Evolutionary conservation across 2,113 vertebrate genomes (phyloP), one percentile per base, ranked within the genome.

Genomic region (Entomyzon cyanotis): DNA sequence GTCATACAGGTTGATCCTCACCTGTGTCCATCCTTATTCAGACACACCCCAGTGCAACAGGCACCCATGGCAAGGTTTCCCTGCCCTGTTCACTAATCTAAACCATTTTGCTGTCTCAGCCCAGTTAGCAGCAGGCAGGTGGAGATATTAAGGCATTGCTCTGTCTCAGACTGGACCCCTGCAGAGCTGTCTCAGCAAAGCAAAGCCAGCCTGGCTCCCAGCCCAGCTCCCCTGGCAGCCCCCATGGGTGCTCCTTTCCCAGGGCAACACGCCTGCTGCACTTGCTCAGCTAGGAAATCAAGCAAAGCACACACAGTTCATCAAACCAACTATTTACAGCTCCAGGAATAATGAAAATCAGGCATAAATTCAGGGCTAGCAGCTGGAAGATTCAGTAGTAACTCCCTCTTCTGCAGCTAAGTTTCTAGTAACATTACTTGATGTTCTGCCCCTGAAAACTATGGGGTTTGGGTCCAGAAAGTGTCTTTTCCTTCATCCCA

Each of bases 141-240:
- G 30, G 47, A 16, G 16, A 44, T 25, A 78, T 59, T 59, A 56
- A 87, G 69, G 52, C 30, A 17, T 30, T 19, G 28, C 24, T 42
- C 2, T 8, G 14, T 84, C 89, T 94, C 81, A 93, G 76, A 23
- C 33, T 68, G 1, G 2, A 63, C 13, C n/a, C 60, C 65, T 44
- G 70, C 74, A 67, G 87, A 55, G 69, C 69, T 64, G 44, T n/a
- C 68, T 89, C 42, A 56, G 59, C 25, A 33, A 15, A 74, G 56
- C 30, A 37, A 42, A 63, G 9, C 11, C 33, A 18, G 77, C n/a
- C 35, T 74, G 86, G 76, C 5, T 0, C 77, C 31, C 55, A 62
- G 60, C 46, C 63, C 0, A 0, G 68, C 68, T 83, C 30, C 78
- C 64, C 52, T 49, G 0, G 0, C 75, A 89, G 87, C 18, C 55